Evolutionary conservation across 2,113 vertebrate species (phyloP), one percentile per base, ranked within the genome.

Genomic region (Glaucidium brasilianum): DNA sequence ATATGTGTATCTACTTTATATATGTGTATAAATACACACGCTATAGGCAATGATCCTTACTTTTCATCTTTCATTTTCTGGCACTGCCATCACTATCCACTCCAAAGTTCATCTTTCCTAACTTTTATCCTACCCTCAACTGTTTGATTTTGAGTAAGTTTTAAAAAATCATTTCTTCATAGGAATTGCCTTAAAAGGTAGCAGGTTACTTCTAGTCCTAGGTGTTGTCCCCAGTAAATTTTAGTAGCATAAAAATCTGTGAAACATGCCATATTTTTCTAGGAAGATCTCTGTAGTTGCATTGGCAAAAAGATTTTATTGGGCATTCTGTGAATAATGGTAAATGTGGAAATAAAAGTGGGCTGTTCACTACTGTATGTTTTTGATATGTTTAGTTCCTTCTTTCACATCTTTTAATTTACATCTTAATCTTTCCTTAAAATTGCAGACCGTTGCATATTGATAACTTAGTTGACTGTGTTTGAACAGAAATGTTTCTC

Each of bases 401-500:
- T 60, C 37, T 60, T 74, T 43, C 5, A 2, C 72, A 11, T 59
- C 13, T 85, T 72, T 60, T 34, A 18, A 78, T 62, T 84, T 39
- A 15, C 13, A 49, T 81, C 25, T 52, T 93, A 85, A 52, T 52
- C 26, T 66, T 71, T 25, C 62, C 5, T 45, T 29, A 62, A 47
- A 66, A 75, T 66, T 71, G n/a, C 7, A 47, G 23, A 26, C 16
- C 11, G 14, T 0, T 50, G n/a, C 2, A 0, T 19, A 15, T 59
- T 1, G 6, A 4, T 89, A 72, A 35, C 58, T 85, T 37, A n/a
- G 19, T 13, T 68, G 45, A 37, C 32, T 4, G 14, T 1, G 1
- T 74, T 62, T 53, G 45, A 88, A 62, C 18, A 71, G 49, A 88
- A 55, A 47, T 35, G 5, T 73, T 80, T 76, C 49, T 60, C 5